Conservation (phyloP, 2,113 vertebrate genomes). For the Todiramphus saurophagus region DNA sequence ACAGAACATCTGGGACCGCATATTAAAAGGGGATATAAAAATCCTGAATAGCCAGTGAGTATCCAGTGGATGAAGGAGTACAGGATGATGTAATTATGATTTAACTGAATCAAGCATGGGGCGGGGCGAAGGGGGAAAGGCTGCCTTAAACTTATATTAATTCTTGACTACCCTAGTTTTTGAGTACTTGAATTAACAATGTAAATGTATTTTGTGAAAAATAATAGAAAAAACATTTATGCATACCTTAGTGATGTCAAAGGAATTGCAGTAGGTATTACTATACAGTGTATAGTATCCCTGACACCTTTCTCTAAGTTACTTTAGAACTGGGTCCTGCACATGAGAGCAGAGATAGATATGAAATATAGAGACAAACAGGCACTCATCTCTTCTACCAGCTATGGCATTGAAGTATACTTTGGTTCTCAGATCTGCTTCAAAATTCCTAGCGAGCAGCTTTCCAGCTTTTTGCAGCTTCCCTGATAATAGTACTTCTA, state of each 20-base stretch:
- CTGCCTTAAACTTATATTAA: background rate
- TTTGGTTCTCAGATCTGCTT: background rate
- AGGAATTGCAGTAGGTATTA: background rate
- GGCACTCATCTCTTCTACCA: background rate
- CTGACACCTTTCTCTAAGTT: background rate
- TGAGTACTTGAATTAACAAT: background rate
- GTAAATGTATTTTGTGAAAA: background rate
- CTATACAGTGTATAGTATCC: no score
- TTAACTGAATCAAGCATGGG: background rate
- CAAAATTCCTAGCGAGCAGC: background rate
- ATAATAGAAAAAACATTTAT: background rate
- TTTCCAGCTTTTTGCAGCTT: background rate
- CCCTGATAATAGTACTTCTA: background rate
- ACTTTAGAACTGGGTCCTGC: background rate
- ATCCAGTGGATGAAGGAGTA: background rate
- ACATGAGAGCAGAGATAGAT: background rate
- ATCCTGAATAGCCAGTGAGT: background rate
- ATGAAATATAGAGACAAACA: background rate
- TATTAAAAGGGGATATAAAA: background rate
- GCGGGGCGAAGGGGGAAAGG: no score
- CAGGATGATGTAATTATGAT: background rate
- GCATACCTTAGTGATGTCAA: background rate
- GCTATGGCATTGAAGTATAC: background rate
- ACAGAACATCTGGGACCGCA: background rate
- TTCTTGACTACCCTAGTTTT: background rate